A percentile compares a stretch with the other conserved stretches of the same genome.
Conservation (phyloP, 2,888 invertebrate genomes). For the Brachypalpus laphriformis region DNA sequence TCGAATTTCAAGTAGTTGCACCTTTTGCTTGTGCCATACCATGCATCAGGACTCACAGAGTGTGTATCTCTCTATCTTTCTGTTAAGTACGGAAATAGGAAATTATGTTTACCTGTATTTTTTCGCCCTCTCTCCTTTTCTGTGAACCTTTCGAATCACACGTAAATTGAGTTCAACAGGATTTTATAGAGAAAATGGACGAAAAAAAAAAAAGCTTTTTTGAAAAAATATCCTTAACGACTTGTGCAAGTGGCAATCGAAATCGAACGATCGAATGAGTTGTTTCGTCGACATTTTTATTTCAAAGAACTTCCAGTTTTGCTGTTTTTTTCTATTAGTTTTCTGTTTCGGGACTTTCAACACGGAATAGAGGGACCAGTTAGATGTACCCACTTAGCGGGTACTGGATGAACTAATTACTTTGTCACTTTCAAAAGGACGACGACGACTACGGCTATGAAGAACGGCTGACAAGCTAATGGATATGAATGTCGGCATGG, state of each 20-base stretch:
- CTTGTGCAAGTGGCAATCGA: slow-evolving; percentile 54
- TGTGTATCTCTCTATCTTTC: slow-evolving; percentile 22
- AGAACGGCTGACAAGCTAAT: slow-evolving; percentile 59
- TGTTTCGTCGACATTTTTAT: slow-evolving; percentile 41
- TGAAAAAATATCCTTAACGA: slow-evolving; percentile 40
- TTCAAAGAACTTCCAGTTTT: slow-evolving; percentile 28
- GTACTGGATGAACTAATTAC: slow-evolving; percentile 48
- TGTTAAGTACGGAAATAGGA: slow-evolving; percentile 41
- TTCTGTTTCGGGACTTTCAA: slow-evolving; percentile 18
- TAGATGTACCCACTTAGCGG: slow-evolving; percentile 24
- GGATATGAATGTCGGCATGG: slow-evolving; percentile 43
- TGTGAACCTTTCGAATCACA: slow-evolving; percentile 13
- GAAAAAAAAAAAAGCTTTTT: no score
- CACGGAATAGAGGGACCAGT: neutral
- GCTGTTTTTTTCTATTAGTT: neutral
- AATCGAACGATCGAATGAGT: slow-evolving; percentile 60
- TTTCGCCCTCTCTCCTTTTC: neutral
- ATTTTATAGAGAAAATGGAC: slow-evolving; percentile 3
- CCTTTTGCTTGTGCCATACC: slow-evolving; percentile 22
- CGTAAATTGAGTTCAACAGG: slow-evolving; percentile 11
- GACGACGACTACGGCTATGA: slow-evolving; percentile 41
- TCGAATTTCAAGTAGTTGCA: slow-evolving; percentile 46
- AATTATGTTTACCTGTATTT: slow-evolving; percentile 38
- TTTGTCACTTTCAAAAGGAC: slow-evolving; percentile 38
- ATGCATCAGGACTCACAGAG: neutral